A percentile compares a stretch with the other conserved stretches of the same genome.
These are phyloP conservation scores for Syngnathus typhle DNA, from an alignment of 2,113 vertebrate species.

Conservation along the genomic window DNA sequence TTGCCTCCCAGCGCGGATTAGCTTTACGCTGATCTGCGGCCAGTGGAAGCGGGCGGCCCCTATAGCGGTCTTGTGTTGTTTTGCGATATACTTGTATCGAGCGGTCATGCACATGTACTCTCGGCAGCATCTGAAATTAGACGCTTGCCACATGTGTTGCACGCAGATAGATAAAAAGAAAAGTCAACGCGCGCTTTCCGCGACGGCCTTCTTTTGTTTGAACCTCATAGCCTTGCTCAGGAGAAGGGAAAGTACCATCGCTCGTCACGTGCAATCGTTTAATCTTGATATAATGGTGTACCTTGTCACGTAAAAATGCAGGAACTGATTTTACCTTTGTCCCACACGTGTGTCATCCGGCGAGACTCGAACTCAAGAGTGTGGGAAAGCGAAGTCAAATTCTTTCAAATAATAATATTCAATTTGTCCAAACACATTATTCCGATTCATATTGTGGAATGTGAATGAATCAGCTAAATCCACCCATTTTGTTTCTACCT, in stretches of 20 bases:
- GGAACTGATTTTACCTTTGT: no score
- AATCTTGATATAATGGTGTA: no score
- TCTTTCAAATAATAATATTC: no score
- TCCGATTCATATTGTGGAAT: no score
- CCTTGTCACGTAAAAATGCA: no score
- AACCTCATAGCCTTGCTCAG: conserved; percentile 16
- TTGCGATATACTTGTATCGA: conserved; percentile 50
- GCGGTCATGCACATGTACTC: conserved; percentile 15
- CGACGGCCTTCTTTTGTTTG: conserved; percentile 2
- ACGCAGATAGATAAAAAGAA: conserved; percentile 33
- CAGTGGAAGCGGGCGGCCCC: conserved; percentile 54
- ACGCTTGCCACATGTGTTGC: conserved; percentile 27
- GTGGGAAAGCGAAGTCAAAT: no score
- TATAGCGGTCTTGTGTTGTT: conserved; percentile 55
- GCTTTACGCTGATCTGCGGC: conserved; percentile 59
- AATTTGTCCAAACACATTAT: no score
- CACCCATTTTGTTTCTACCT: no score
- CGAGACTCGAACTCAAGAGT: no score
- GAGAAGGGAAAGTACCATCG: conserved; percentile 12
- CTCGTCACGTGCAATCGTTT: neutral
- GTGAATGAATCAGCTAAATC: no score
- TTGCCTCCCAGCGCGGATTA: conserved; percentile 64
- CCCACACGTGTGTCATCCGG: no score
- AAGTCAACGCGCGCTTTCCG: conserved; percentile 19
- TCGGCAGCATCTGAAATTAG: conserved; percentile 35